A percentile compares a stretch with the other conserved stretches of the same genome.
These are phyloP conservation scores for Tachystola acroxantha DNA, from an alignment of 2,888 invertebrate genomes.

Conservation along the genomic window DNA sequence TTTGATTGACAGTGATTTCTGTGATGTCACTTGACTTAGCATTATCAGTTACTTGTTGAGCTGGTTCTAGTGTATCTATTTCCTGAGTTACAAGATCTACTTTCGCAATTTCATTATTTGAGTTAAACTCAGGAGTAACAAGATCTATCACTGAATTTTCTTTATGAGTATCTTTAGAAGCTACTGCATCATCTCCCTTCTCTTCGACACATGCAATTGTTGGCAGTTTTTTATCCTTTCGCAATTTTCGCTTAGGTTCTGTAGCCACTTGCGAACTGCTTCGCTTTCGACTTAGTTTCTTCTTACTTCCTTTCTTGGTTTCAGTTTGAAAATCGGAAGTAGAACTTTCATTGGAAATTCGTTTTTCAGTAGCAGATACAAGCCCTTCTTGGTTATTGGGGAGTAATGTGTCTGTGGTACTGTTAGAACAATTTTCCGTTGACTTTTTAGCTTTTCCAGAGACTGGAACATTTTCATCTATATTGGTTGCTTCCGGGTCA, in stretches of 20 bases:
- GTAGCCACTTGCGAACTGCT: conserved; percentile 9
- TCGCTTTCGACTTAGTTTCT: conserved; percentile 7
- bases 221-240: conserved; percentile 1
- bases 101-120: not conserved
- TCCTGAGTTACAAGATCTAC: not conserved
- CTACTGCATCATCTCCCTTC: not conserved
- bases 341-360: conserved; percentile 4
- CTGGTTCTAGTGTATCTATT: not conserved
- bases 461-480: too few species aligned
- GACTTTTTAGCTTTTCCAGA: conserved; percentile 9
- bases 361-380: conserved; percentile 10
- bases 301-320: not conserved
- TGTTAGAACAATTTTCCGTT: conserved; percentile 29
- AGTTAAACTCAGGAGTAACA: not conserved
- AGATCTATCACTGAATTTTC: not conserved
- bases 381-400: conserved; percentile 65
- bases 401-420: conserved; percentile 43
- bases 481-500: too few species aligned
- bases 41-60: not conserved
- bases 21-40: conserved; percentile 12
- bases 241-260: conserved; percentile 6
- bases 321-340: conserved; percentile 4
- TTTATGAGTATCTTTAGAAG: not conserved
- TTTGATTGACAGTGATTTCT: conserved; percentile 13
- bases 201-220: too few species aligned